Evolutionary conservation across 2,113 vertebrate species (phyloP).

Genomic region (Marmota flaviventris): DNA sequence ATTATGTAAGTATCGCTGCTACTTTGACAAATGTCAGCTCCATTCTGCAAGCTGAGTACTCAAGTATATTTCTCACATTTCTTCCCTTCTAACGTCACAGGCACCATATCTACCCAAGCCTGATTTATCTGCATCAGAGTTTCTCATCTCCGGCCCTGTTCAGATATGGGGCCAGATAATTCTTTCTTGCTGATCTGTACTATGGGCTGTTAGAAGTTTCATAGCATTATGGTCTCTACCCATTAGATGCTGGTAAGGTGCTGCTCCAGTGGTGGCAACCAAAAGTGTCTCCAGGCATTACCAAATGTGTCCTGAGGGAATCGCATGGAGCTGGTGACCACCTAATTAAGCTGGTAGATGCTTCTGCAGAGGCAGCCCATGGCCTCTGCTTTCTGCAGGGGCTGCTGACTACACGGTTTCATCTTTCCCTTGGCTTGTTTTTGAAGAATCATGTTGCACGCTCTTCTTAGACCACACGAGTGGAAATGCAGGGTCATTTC

Average conservation of each 20-base stretch:
- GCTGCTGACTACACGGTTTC: accelerated
- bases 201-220: not conserved
- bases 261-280: not conserved
- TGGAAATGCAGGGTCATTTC: not conserved
- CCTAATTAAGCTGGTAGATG: no score
- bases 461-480: not conserved
- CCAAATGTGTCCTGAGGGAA: not conserved
- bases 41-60: not conserved
- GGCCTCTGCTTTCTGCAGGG: not conserved
- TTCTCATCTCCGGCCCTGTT: not conserved
- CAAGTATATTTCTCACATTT: not conserved
- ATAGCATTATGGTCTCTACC: not conserved
- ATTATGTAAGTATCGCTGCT: not conserved
- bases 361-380: not conserved
- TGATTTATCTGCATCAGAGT: not conserved
- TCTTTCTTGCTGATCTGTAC: not conserved
- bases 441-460: not conserved
- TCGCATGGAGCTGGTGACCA: not conserved
- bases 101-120: not conserved
- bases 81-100: not conserved
- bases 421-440: not conserved
- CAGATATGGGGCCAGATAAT: not conserved
- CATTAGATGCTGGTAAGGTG: not conserved
- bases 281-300: not conserved
- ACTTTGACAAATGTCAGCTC: not conserved